Conservation (phyloP, 2,888 invertebrate genomes). For the Drosophila leonis region DNA sequence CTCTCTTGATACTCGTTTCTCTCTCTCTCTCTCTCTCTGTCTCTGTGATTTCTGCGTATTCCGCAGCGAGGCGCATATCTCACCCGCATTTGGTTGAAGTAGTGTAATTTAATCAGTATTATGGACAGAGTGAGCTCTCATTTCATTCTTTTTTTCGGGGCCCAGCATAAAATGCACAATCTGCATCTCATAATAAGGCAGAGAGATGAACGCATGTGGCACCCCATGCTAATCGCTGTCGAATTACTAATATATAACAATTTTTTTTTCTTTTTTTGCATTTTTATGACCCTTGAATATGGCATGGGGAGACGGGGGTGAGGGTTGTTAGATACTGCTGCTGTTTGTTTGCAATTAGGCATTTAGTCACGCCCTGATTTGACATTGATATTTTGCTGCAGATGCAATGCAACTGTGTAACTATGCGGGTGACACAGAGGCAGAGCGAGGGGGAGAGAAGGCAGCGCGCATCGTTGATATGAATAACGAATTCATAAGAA, state of each 20-base stretch:
- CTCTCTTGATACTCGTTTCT: not conserved
- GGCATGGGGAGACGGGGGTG: not conserved
- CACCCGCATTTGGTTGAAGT: constrained; percentile 60
- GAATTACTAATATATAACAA: constrained; percentile 58
- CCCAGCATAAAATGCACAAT: constrained; percentile 79
- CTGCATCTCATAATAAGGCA: constrained; percentile 32
- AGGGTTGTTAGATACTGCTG: constrained; percentile 28
- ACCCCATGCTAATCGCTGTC: constrained; percentile 72
- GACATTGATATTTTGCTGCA: constrained; percentile 64
- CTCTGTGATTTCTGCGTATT: constrained; percentile 49
- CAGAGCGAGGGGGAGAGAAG: not conserved
- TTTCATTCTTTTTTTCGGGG: constrained; percentile 18
- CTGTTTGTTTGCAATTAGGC: constrained; percentile 71
- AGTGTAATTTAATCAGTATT: constrained; percentile 68
- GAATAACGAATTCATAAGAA: not conserved
- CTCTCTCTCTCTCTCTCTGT: not conserved
- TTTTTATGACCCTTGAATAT: constrained; percentile 59
- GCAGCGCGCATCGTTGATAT: constrained; percentile 23
- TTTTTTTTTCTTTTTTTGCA: constrained; percentile 63
- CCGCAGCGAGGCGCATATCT: constrained; percentile 18
- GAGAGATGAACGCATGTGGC: not conserved
- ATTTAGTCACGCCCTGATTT: constrained; percentile 78
- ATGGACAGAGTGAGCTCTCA: not conserved
- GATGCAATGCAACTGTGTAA: constrained; percentile 27
- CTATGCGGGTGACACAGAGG: constrained; percentile 42